Percentiles rank a stretch among this genome's conserved stretches.
Conservation (phyloP, 1,140 invertebrate species). For the Diabrotica undecimpunctata region DNA sequence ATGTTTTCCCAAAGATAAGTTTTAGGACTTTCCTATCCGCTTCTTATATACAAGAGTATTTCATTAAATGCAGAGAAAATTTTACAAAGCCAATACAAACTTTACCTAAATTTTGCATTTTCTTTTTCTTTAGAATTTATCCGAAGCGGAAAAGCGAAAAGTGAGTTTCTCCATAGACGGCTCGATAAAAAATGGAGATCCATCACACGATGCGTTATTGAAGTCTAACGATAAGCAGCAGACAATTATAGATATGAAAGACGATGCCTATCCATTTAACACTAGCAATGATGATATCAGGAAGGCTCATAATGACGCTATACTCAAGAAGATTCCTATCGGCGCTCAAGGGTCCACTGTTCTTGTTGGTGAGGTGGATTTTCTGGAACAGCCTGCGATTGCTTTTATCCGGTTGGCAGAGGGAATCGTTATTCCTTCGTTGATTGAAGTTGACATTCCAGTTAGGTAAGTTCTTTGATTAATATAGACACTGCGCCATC, state of each 20-base stretch:
- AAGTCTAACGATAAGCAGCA: constrained; percentile 50
- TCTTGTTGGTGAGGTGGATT: constrained; percentile 88
- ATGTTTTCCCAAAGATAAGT: too few relatives aligned
- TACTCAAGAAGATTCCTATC: constrained; percentile 80
- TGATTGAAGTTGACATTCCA: constrained; percentile 91
- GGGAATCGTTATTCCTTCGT: constrained; percentile 77
- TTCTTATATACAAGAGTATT: too few relatives aligned
- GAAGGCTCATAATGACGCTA: constrained; percentile 71
- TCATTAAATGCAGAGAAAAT: too few relatives aligned
- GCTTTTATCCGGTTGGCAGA: constrained; percentile 88
- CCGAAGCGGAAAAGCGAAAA: constrained; percentile 46
- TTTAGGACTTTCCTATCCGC: too few relatives aligned
- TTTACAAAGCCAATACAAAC: too few relatives aligned
- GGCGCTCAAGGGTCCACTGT: constrained; percentile 84
- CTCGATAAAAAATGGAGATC: constrained; percentile 47
- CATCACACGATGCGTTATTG: constrained; percentile 47
- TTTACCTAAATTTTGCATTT: neutral
- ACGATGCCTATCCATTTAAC: constrained; percentile 53
- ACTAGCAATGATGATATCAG: constrained; percentile 75
- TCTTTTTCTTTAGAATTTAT: constrained; percentile 46
- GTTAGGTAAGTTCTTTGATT: constrained; percentile 16
- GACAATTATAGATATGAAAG: constrained; percentile 65
- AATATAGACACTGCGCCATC: too few relatives aligned
- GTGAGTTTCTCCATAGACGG: constrained; percentile 35
- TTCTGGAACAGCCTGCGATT: constrained; percentile 83